phyloP scores from a whole-genome alignment of 2,797 vertebrate genomes.

The Chromis chromis region DNA sequence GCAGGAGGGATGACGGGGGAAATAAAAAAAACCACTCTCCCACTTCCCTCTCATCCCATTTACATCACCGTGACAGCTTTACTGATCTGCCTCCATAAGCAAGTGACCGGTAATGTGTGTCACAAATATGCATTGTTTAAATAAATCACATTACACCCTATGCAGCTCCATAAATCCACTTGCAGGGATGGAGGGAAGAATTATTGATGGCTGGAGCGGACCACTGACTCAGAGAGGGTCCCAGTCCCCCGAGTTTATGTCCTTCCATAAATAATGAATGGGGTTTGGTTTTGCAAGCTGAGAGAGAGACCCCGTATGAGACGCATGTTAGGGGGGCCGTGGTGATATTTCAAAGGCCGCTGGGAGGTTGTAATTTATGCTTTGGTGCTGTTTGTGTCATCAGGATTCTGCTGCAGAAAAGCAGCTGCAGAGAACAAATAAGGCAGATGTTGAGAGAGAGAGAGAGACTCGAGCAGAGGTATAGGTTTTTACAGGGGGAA shows the following conservation, averaged over 20 bases:
- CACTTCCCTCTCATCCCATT: constrained; percentile 42
- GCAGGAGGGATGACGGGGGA: constrained; percentile 22
- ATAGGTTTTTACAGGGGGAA: constrained; percentile 36
- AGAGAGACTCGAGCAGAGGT: constrained; percentile 28
- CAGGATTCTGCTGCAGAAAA: constrained; percentile 6
- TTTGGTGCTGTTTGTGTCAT: constrained; percentile 42
- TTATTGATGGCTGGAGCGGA: constrained; percentile 68
- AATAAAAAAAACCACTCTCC: constrained; percentile 17
- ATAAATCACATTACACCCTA: constrained; percentile 70
- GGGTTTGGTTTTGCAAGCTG: constrained; percentile 82
- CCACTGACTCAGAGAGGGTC: constrained; percentile 61
- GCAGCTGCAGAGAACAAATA: constrained; percentile 21
- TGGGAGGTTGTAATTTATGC: constrained; percentile 59
- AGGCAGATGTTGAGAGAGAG: constrained; percentile 41
- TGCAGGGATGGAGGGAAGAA: constrained; percentile 39
- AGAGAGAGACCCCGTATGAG: constrained; percentile 68
- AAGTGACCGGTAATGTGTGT: constrained; percentile 67
- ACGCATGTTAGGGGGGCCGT: constrained; percentile 64
- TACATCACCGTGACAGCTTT: constrained; percentile 60
- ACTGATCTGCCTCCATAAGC: constrained; percentile 68
- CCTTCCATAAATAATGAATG: constrained; percentile 84
- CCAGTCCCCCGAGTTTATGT: constrained; percentile 78
- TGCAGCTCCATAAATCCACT: constrained; percentile 46
- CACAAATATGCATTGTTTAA: constrained; percentile 67
- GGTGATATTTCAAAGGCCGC: constrained; percentile 54